Base-by-base conservation (phyloP, 2,797 vertebrate genomes). In the Mallotus villosus region DNA sequence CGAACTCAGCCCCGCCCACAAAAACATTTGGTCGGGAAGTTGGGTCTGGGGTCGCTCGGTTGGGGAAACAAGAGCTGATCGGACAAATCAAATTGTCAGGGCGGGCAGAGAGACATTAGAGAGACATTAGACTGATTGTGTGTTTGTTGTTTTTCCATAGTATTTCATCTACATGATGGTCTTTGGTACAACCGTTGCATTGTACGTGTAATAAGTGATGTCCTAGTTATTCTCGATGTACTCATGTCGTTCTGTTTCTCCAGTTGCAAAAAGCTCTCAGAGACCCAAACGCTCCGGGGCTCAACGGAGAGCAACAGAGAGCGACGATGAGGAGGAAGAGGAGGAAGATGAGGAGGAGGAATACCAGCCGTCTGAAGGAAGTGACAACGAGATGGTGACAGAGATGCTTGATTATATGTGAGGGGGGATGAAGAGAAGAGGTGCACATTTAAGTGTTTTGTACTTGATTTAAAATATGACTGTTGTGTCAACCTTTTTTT, bases 321-420 rank as follows among this genome's bases (percentile, higher is more conserved):
- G 90, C 79, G 0, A 94, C 90, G 90, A 92, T 0, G 80, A 75
- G 0, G 92, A 94, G 2, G 94, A 93, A 0, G 93, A 95, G 0
- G 94, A 95, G 0, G 94, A 94, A 0, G 94, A 95, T 0, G 95
- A 95, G 0, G 95, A 96, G 0, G 97, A 97, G n/a, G 96, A 96
- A 1, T 98, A 95, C 84, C 95, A 94, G 76, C 94, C 95, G 0
- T 99, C 95, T 0, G 97, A 98, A 3, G 96, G 95, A 66, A 99
- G 97, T 11, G 97, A 98, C 81, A 99, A 99, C 25, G 97, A 99
- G 89, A 99, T 99, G 98, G 97, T 97, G 89, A 98, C 96, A 0
- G 98, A 99, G 85, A 95, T 99, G 51, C 86, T 98, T 68, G 96
- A 98, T 86, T 99, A 98, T 0, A 93, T 99, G 73, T 98, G 83